A percentile compares a stretch with the other conserved stretches of the same genome.
Evolutionary conservation across 2,888 invertebrate species (phyloP).

Genomic region (Tinea semifulvella): DNA sequence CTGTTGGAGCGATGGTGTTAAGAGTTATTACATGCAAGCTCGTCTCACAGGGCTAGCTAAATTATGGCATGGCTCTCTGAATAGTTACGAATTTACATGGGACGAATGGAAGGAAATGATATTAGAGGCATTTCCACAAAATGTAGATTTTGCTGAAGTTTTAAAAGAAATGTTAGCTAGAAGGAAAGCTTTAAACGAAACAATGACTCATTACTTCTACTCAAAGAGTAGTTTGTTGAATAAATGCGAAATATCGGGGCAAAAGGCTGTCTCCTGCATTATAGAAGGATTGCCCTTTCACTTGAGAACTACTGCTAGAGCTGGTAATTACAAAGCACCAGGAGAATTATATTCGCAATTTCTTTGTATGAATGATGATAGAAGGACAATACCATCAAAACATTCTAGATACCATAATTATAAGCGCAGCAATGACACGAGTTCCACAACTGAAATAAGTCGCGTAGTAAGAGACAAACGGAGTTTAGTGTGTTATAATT

Average conservation of each 20-base stretch:
- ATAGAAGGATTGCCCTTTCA: slow-evolving; percentile 1
- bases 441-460: too few species aligned
- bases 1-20: too few species aligned
- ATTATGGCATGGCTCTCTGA: too few species aligned
- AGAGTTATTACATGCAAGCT: too few species aligned
- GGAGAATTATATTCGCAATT: slow-evolving; percentile 5
- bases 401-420: too few species aligned
- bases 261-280: slow-evolving; percentile 3
- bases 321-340: background rate
- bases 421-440: too few species aligned
- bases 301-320: background rate
- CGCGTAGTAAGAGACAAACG: too few species aligned
- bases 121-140: background rate
- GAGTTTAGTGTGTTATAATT: too few species aligned
- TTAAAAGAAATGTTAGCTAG: slow-evolving; percentile 2
- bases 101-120: background rate
- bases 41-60: too few species aligned
- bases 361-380: too few species aligned
- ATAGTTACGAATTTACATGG: background rate
- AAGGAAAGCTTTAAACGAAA: background rate
- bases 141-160: background rate
- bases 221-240: background rate
- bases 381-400: too few species aligned
- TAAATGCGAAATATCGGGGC: background rate
- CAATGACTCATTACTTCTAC: background rate